Conservation (phyloP, 1,140 invertebrate genomes). For the Solenopsis invicta region DNA sequence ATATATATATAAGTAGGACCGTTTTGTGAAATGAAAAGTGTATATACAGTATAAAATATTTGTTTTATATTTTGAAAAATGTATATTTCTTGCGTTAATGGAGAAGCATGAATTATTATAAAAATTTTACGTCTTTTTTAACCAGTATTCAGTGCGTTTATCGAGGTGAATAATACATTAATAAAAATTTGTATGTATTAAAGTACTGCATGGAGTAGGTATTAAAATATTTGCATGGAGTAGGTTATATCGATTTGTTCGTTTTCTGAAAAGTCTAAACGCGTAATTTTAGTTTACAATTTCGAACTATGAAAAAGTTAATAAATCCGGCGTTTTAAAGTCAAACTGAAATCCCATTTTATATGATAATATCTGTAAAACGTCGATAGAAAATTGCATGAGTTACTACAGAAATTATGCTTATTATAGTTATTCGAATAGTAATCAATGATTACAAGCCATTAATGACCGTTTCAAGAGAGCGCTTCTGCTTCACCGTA, state of each 20-base stretch:
- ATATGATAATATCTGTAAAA: constrained; percentile 8
- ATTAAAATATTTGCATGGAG: not conserved
- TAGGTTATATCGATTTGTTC: constrained; percentile 16
- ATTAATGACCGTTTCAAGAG: not conserved
- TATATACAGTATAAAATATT: not conserved
- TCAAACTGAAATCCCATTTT: not conserved
- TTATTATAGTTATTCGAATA: not conserved
- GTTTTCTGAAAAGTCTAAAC: not conserved
- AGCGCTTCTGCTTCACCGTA: not conserved
- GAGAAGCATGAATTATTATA: not conserved
- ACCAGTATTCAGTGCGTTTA: constrained; percentile 19
- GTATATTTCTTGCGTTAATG: not conserved
- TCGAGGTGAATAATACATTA: constrained; percentile 14
- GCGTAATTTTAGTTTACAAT: not conserved
- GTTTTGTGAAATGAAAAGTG: not conserved
- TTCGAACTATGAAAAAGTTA: not conserved
- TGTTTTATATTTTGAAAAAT: too few relatives aligned
- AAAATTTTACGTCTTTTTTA: not conserved
- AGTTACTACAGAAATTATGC: not conserved
- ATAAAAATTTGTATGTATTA: constrained; percentile 31
- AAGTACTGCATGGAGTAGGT: not conserved
- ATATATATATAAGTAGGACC: not conserved
- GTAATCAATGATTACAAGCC: constrained; percentile 18
- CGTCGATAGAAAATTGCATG: not conserved
- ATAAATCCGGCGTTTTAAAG: not conserved